These are phyloP conservation scores for Sebastes oblongus DNA, from an alignment of 2,797 vertebrate genomes.

Conservation along the genomic window DNA sequence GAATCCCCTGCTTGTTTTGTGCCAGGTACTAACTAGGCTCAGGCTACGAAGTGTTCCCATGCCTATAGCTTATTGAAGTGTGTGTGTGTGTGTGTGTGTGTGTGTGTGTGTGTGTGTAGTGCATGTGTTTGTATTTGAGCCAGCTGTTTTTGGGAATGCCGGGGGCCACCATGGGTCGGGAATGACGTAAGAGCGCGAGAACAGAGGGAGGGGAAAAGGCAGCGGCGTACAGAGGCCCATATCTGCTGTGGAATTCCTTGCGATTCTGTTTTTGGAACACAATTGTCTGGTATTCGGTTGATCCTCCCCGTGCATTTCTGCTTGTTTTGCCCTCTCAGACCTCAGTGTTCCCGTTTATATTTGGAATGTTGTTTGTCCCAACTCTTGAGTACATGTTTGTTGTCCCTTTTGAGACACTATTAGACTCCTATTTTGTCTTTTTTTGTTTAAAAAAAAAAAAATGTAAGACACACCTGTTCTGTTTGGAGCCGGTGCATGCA, in stretches of 20 bases:
- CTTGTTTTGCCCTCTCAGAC: conserved; percentile 22
- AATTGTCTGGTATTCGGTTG: conserved; percentile 65
- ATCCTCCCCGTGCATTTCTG: conserved; percentile 59
- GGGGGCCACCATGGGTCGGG: conserved; percentile 62
- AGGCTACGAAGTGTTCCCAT: conserved; percentile 59
- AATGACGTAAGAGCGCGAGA: conserved; percentile 71
- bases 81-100: conserved; percentile 12
- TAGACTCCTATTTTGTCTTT: background rate
- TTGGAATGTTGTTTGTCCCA: conserved; percentile 46
- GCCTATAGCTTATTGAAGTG: conserved; percentile 18
- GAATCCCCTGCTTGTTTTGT: conserved; percentile 70
- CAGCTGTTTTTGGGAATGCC: conserved; percentile 77
- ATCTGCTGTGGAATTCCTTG: conserved; percentile 80
- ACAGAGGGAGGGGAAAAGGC: conserved; percentile 11
- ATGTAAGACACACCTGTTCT: conserved; percentile 6
- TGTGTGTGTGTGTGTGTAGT: conserved; percentile 5
- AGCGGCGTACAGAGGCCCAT: conserved; percentile 49
- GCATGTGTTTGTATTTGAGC: conserved; percentile 68
- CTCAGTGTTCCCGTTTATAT: conserved; percentile 56
- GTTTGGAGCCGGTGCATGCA: background rate
- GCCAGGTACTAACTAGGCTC: conserved; percentile 66
- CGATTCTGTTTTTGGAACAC: conserved; percentile 80
- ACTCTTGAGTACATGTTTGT: conserved; percentile 24
- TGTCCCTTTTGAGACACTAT: background rate
- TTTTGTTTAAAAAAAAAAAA: background rate